phyloP scores from a whole-genome alignment of 64 coral and sea anemone genomes.

The Actinia equina region DNA sequence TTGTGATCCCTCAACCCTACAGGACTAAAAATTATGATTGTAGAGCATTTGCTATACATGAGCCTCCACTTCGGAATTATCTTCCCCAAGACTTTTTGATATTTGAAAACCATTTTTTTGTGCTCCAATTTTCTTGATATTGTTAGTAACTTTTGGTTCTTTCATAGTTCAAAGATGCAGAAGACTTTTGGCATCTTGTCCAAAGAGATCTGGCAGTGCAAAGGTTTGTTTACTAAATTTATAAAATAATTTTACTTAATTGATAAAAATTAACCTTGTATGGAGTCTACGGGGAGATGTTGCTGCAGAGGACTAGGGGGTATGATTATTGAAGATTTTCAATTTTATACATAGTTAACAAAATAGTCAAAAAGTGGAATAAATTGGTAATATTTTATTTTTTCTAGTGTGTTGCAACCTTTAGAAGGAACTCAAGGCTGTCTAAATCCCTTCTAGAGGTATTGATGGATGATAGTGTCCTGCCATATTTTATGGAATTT shows the following conservation, averaged over 20 bases:
- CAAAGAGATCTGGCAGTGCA: slow-evolving; percentile 20
- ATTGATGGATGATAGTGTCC: slow-evolving; percentile 83
- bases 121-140: not conserved
- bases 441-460: slow-evolving; percentile 77
- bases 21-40: too few relatives aligned
- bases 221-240: slow-evolving; percentile 1
- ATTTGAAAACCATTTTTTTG: not conserved
- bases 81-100: not conserved
- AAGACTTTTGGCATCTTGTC: slow-evolving; percentile 27
- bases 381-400: not conserved
- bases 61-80: not conserved
- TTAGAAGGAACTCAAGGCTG: slow-evolving; percentile 74
- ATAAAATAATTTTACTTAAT: not conserved
- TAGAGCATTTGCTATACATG: not conserved
- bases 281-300: too few relatives aligned
- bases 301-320: too few relatives aligned
- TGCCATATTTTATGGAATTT: slow-evolving; percentile 95
- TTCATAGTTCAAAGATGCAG: slow-evolving; percentile 22
- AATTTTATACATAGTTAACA: too few relatives aligned
- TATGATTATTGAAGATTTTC: too few relatives aligned
- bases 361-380: too few relatives aligned
- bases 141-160: not conserved
- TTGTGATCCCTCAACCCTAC: too few relatives aligned
- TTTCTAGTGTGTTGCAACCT: slow-evolving; percentile 93
- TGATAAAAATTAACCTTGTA: too few relatives aligned